These are phyloP conservation scores for Ibycter americanus DNA, from an alignment of 2,797 vertebrate species.

Conservation along the genomic window DNA sequence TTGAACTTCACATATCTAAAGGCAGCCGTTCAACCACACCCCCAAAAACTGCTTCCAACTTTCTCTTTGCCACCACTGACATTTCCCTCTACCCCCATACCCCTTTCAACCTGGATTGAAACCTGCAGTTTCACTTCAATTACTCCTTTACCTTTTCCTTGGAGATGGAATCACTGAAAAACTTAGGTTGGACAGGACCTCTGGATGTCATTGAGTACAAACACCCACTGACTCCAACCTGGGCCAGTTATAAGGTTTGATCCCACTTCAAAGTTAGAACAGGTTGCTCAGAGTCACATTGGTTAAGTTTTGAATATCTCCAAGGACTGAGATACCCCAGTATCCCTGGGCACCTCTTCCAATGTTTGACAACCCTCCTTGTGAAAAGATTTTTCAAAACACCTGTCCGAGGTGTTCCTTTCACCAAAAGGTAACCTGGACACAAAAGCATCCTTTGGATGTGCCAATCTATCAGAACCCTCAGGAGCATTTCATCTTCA, in stretches of 20 bases:
- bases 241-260: not conserved
- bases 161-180: not conserved
- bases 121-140: not conserved
- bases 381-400: not conserved
- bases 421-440: no score
- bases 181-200: not conserved
- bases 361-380: not conserved
- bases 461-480: not conserved
- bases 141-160: not conserved
- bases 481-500: not conserved
- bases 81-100: not conserved
- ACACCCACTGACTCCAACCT: not conserved
- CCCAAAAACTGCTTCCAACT: not conserved
- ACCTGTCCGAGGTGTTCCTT: not conserved
- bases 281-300: not conserved
- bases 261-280: not conserved
- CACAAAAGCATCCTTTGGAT: not conserved
- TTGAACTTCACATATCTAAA: not conserved
- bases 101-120: not conserved
- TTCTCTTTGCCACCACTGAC: not conserved
- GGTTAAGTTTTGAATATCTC: not conserved
- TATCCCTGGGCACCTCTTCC: not conserved
- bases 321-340: not conserved
- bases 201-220: not conserved
- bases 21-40: not conserved